A percentile compares a stretch with the other conserved stretches of the same genome.
These are phyloP conservation scores for Diuraphis noxia DNA, from an alignment of 1,140 invertebrate species.

Conservation along the genomic window DNA sequence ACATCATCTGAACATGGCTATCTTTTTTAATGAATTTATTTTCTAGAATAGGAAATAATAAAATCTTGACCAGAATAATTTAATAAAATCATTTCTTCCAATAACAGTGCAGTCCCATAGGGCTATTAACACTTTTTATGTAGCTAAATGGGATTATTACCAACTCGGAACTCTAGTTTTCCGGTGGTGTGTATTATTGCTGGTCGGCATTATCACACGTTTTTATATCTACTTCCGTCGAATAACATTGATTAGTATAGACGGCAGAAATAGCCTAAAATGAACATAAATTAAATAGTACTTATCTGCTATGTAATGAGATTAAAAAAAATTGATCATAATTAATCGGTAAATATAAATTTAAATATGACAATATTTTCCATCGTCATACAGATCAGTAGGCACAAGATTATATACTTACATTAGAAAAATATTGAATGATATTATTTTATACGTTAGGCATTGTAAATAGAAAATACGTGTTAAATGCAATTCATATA, in stretches of 20 bases:
- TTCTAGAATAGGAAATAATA: slow-evolving; percentile 12
- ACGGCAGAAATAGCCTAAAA: background rate
- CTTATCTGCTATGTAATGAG: background rate
- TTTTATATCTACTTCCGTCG: background rate
- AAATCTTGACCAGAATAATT: slow-evolving; percentile 17
- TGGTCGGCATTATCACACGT: background rate
- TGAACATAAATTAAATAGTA: background rate
- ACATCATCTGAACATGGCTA: background rate
- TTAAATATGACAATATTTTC: background rate
- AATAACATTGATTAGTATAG: background rate
- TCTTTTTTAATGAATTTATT: background rate
- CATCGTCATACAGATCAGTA: background rate
- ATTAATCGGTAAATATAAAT: background rate
- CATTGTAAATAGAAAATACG: background rate
- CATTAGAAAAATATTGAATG: background rate
- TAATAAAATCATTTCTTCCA: slow-evolving; percentile 10
- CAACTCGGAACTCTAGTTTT: slow-evolving; percentile 5
- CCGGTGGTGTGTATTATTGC: background rate
- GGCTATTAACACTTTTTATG: slow-evolving; percentile 30
- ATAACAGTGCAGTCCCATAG: background rate
- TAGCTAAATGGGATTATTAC: background rate
- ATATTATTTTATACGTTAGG: background rate
- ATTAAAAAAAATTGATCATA: background rate
- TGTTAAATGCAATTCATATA: background rate
- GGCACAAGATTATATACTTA: background rate